phyloP scores from a whole-genome alignment of 1,140 invertebrate genomes.

The Adoxophyes honmai region DNA sequence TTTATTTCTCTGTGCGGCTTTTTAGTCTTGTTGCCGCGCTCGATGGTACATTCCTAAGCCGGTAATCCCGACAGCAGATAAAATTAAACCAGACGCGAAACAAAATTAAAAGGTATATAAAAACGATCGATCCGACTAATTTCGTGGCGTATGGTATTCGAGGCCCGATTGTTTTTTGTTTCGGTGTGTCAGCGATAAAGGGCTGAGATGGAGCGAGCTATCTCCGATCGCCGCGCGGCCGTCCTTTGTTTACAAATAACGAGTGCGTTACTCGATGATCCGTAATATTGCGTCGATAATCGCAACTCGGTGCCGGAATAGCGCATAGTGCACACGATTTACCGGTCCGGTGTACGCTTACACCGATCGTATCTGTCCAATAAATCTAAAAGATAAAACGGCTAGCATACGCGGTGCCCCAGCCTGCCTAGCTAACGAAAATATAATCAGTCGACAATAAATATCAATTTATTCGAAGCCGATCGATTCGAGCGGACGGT shows the following conservation, averaged over 20 bases:
- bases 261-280: constrained; percentile 4
- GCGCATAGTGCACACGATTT: constrained; percentile 35
- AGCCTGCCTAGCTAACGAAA: constrained; percentile 48
- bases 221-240: constrained; percentile 31
- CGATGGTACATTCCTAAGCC: constrained; percentile 73
- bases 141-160: constrained; percentile 71
- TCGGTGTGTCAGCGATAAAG: constrained; percentile 41
- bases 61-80: constrained; percentile 74
- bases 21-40: constrained; percentile 61
- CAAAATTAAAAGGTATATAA: constrained; percentile 75
- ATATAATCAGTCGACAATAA: constrained; percentile 41
- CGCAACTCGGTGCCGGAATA: constrained; percentile 15
- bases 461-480: constrained; percentile 17
- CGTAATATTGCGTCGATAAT: constrained; percentile 18
- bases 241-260: constrained; percentile 22
- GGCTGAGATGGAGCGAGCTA: constrained; percentile 37
- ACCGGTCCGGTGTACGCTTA: constrained; percentile 45
- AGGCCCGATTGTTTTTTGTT: constrained; percentile 48
- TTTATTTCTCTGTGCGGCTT: constrained; percentile 70
- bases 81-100: constrained; percentile 77
- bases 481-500: constrained; percentile 15
- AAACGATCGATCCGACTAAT: constrained; percentile 72
- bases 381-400: constrained; percentile 68
- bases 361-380: constrained; percentile 61
- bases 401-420: constrained; percentile 20